Base-by-base conservation (phyloP, 2,113 vertebrate species). In the Lycocorax pyrrhopterus region DNA sequence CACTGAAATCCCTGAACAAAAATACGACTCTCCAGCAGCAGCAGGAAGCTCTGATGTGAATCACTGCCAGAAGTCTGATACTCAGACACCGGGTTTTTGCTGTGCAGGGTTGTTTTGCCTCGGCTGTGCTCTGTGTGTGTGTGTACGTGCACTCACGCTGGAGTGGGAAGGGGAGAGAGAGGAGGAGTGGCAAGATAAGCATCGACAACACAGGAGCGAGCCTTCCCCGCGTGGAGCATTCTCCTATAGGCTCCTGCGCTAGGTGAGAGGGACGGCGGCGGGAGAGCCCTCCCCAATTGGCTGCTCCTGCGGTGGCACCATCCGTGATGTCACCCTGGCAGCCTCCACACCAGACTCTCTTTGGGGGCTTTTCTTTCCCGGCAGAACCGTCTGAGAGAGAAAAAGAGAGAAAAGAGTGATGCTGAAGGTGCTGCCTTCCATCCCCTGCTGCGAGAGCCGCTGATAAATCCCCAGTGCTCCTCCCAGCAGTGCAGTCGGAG, bases 251-350 rank as follows among this genome's bases (percentile, higher is more conserved):
- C 92, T 93, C 41, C 66, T 10, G 88, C 3, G 23, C 37, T 12
- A 63, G 93, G 71, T 46, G 78, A 51, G 91, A 25, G 12, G 4
- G 10, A 7, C 2, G 71, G 81, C 68, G 29, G 62, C 8, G 1
- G 1, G 18, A 56, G 44, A n/a, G 75, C 4, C 66, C 30, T 71
- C 64, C 55, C 2, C 95, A 74, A 95, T 96, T 96, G 97, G 97
- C 94, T 93, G 92, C 26, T 7, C 12, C 6, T 8, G 1, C 1
- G 3, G 93, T 97, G 96, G 97, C 78, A 47, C 22, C 87, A 97
- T 43, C 12, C 20, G 67, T 97, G 97, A 97, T 96, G 96, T 97
- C 96, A 95, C 27, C 26, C 76, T 5, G 4, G 77, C 95, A 68
- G 60, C 60, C 64, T 13, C 77, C 86, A 0, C 77, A 1, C 37